Percentiles rank a stretch among this genome's conserved stretches.
These are phyloP conservation scores for Lasiurus borealis DNA, from an alignment of 2,113 vertebrate species.

Conservation along the genomic window DNA sequence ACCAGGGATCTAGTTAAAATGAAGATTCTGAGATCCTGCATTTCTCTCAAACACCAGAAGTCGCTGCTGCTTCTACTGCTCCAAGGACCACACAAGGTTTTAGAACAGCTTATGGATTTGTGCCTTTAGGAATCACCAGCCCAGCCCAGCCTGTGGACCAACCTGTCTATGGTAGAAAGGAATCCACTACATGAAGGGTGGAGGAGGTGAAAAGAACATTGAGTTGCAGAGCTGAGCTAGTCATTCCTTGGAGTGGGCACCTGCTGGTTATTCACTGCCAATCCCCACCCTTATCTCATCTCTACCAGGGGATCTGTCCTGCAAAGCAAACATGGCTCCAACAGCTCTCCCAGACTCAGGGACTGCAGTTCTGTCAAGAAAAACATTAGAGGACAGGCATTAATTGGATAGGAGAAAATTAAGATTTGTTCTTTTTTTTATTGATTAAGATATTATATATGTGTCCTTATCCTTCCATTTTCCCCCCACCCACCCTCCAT, in stretches of 20 bases:
- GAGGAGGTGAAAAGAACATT: not conserved
- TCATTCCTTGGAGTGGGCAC: not conserved
- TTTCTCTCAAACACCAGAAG: not conserved
- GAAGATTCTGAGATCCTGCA: not conserved
- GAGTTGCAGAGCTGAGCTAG: not conserved
- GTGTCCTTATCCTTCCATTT: no score
- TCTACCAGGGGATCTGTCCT: not conserved
- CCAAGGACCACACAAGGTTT: not conserved
- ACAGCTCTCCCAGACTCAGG: not conserved
- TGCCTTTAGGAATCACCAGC: not conserved
- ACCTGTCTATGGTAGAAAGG: not conserved
- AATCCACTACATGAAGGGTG: not conserved
- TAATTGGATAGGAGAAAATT: not conserved
- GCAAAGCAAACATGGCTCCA: not conserved
- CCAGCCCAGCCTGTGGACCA: not conserved
- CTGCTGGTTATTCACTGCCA: accelerated
- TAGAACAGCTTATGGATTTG: not conserved
- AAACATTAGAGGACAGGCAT: not conserved
- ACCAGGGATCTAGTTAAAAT: not conserved
- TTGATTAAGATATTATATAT: no score
- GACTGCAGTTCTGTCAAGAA: not conserved
- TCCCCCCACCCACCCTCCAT: no score
- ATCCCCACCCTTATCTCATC: not conserved
- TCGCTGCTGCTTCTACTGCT: not conserved
- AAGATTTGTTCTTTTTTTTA: not conserved